These are phyloP conservation scores for Diplogasteroides magnus DNA, from an alignment of 1,140 invertebrate species.

Conservation along the genomic window DNA sequence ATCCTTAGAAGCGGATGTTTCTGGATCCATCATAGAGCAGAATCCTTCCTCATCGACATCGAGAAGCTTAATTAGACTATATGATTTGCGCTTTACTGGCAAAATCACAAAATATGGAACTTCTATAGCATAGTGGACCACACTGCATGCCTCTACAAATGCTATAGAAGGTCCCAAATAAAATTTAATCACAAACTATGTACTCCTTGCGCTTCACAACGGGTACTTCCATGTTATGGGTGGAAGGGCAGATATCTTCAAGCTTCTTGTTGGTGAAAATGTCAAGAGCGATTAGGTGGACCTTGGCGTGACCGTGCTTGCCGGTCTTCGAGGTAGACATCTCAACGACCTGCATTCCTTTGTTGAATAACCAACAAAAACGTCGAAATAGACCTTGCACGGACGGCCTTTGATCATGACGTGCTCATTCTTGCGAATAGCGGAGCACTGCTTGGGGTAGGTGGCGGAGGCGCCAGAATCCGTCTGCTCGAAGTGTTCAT, in stretches of 20 bases:
- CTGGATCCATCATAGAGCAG: constrained; percentile 47
- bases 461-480: constrained; percentile 91
- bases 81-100: not conserved
- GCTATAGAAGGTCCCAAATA: constrained; percentile 20
- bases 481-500: constrained; percentile 57
- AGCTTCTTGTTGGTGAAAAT: constrained; percentile 95
- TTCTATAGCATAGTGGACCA: no score
- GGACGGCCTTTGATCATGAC: constrained; percentile 94
- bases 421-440: constrained; percentile 95
- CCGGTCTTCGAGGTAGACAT: constrained; percentile 99
- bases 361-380: constrained; percentile 4
- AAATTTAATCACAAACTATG: constrained; percentile 40
- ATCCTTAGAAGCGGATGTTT: constrained; percentile 50
- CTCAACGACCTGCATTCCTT: constrained; percentile 78
- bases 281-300: constrained; percentile 95
- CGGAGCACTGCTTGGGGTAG: constrained; percentile 95
- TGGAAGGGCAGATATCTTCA: constrained; percentile 99
- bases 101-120: no score
- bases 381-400: constrained; percentile 68
- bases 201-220: constrained; percentile 95
- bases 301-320: constrained; percentile 98
- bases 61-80: constrained; percentile 38
- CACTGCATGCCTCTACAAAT: no score
- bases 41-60: constrained; percentile 51
- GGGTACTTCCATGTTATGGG: constrained; percentile 99